Evolutionary conservation across 1,140 invertebrate genomes (phyloP).

Genomic region (Philotrypesis tridentata): DNA sequence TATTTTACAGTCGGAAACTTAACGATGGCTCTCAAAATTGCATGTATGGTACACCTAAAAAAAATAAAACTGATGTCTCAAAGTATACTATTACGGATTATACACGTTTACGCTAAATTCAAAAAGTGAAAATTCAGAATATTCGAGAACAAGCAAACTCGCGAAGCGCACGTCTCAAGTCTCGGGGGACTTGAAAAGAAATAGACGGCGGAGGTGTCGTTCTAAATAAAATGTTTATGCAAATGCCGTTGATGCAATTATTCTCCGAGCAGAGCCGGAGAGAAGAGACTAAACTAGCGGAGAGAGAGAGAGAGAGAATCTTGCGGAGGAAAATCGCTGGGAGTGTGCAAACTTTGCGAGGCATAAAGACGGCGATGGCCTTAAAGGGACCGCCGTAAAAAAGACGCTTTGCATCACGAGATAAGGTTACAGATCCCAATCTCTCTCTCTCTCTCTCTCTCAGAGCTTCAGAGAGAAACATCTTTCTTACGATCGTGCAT

Average conservation of each 20-base stretch:
- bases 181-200: no score
- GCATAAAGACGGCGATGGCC: slow-evolving; percentile 59
- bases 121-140: no score
- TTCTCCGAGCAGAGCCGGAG: neutral
- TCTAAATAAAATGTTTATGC: neutral
- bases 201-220: neutral
- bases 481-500: slow-evolving; percentile 40
- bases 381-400: slow-evolving; percentile 65
- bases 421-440: slow-evolving; percentile 62
- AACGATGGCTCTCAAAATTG: no score
- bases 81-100: no score
- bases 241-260: neutral
- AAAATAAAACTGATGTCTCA: no score
- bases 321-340: slow-evolving; percentile 44
- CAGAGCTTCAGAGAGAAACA: slow-evolving; percentile 49
- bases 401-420: slow-evolving; percentile 58
- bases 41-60: no score
- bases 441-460: no score
- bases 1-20: no score
- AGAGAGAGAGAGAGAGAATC: neutral
- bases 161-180: no score
- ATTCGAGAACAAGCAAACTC: no score
- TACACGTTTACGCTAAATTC: no score
- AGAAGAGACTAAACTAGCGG: neutral
- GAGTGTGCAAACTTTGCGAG: slow-evolving; percentile 59